Evolutionary conservation across 1,140 invertebrate genomes (phyloP).

Genomic region (Drosophila kanapiae): DNA sequence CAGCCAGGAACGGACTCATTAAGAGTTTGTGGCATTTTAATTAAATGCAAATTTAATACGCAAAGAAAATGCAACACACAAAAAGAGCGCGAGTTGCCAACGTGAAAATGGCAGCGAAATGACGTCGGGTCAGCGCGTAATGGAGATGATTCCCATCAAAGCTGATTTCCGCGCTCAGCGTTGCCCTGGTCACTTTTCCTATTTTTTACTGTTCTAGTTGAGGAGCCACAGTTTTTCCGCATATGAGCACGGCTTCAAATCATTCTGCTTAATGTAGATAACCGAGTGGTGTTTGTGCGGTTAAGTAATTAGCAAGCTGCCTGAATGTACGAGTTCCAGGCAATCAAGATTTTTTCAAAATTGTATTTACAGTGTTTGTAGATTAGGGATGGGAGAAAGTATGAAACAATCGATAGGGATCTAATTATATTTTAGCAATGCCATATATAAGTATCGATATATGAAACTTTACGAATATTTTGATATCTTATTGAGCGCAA

Average conservation of each 20-base stretch:
- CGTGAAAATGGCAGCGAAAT: constrained; percentile 34
- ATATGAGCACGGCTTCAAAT: constrained; percentile 12
- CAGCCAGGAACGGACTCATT: constrained; percentile 49
- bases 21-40: constrained; percentile 69
- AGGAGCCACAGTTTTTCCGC: not conserved
- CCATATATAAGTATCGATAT: too few relatives aligned
- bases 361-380: too few relatives aligned
- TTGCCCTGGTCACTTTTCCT: not conserved
- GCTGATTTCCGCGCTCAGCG: constrained; percentile 22
- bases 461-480: too few relatives aligned
- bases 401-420: too few relatives aligned
- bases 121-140: constrained; percentile 30
- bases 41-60: constrained; percentile 71
- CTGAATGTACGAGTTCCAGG: not conserved
- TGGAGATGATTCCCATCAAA: constrained; percentile 32
- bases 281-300: not conserved
- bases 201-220: not conserved
- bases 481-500: too few relatives aligned
- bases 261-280: constrained; percentile 4
- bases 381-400: too few relatives aligned
- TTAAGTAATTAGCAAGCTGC: not conserved
- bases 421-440: too few relatives aligned
- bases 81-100: constrained; percentile 24
- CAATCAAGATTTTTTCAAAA: not conserved
- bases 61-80: constrained; percentile 58